Percentiles rank a stretch among this genome's conserved stretches.
Evolutionary conservation across 2,888 invertebrate species (phyloP).

Genomic region (Stictocephala bisonia): DNA sequence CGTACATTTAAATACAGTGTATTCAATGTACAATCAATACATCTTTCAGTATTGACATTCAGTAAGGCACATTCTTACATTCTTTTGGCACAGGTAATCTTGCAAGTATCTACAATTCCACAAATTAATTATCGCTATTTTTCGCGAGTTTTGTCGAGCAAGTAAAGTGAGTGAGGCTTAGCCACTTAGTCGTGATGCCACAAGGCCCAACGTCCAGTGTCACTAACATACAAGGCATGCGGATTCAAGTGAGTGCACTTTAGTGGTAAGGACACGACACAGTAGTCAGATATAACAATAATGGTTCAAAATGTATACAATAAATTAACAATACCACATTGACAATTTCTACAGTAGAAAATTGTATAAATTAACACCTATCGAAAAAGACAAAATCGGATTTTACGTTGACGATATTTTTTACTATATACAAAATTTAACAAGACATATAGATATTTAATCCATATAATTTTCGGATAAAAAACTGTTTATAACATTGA

Average conservation of each 20-base stretch:
- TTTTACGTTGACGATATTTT: not conserved
- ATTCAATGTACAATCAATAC: no score
- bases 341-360: constrained; percentile 25
- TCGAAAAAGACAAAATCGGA: constrained; percentile 30
- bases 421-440: not conserved
- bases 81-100: no score
- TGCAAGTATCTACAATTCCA: no score
- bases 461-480: not conserved
- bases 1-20: no score
- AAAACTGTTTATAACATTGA: no score
- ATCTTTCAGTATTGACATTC: no score
- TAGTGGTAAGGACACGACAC: constrained; percentile 6
- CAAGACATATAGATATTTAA: not conserved
- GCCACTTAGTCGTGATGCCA: no score
- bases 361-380: constrained; percentile 28
- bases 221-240: constrained; percentile 31
- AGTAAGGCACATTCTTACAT: no score
- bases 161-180: no score
- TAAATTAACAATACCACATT: constrained; percentile 3
- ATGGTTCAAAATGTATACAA: constrained; percentile 18
- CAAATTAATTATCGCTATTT: no score
- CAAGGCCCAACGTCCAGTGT: no score
- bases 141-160: no score
- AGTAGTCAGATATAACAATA: constrained; percentile 6
- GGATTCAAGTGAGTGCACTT: constrained; percentile 31